Base-by-base conservation (phyloP, 1,140 invertebrate species). In the Lepidostoma basale region DNA sequence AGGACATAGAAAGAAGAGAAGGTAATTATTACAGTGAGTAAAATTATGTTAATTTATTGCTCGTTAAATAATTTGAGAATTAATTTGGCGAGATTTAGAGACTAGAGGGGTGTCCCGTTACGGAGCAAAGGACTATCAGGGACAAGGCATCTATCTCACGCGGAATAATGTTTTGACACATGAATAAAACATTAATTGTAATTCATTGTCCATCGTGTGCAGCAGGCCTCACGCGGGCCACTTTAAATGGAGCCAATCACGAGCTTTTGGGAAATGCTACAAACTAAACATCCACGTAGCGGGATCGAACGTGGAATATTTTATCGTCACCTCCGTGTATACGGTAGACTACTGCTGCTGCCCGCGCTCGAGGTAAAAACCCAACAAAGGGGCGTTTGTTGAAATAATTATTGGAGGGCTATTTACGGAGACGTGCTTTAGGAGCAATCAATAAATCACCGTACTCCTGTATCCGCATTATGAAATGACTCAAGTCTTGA, bases 231-330 rank as follows among this genome's bases (percentile, higher is more conserved):
- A 20, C 33, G 4, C 33, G 47, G 62, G 47, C 47, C 54, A 65
- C 62, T 65, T 65, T 65, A 65, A 65, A 65, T 65, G 40, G 49
- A 65, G 62, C 14, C 62, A 65, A 65, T 65, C 62, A 65, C 30
- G 62, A 65, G 62, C 47, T 65, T 65, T 54, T 52, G 22, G 62
- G 45, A 39, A 54, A 65, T 39, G 47, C 47, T 18, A 4, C 12
- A 33, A 63, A 10, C 28, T 28, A 54, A 65, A 65, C 45, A 52
- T 39, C 33, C 47, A 65, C 47, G 47, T 39, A 39, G 23, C 47
- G 45, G 30, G n/a, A 16, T 14, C 47, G 62, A 26, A 39, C 47
- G 45, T 54, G 47, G 62, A 65, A 65, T 65, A 65, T 54, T 65
- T 65, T 52, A 65, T 54, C 44, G 45, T 47, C 62, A 65, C 33